phyloP scores from a whole-genome alignment of 2,797 vertebrate species.

The Siniperca undulata region DNA sequence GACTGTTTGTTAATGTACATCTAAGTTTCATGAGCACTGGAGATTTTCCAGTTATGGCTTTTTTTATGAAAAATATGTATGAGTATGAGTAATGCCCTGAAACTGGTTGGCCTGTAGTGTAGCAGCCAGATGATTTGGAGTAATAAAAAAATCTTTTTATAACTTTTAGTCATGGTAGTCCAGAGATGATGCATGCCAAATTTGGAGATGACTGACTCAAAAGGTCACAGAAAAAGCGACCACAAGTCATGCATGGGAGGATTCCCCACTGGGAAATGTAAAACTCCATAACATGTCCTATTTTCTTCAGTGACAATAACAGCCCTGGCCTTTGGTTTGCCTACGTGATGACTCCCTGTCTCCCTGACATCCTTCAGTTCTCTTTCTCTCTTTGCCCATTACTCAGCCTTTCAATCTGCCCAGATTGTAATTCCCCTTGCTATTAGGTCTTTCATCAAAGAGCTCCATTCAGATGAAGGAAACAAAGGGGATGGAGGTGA shows the following conservation, averaged over 20 bases:
- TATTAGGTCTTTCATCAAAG: slow-evolving; percentile 83
- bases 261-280: slow-evolving; percentile 31
- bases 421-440: slow-evolving; percentile 70
- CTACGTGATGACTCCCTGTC: slow-evolving; percentile 40
- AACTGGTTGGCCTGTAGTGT: background rate
- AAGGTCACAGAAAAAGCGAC: slow-evolving; percentile 19
- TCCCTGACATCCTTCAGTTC: slow-evolving; percentile 40
- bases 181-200: slow-evolving; percentile 18
- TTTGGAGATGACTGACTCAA: slow-evolving; percentile 32
- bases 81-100: background rate
- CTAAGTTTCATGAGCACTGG: background rate
- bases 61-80: background rate
- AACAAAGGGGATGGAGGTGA: slow-evolving; percentile 87
- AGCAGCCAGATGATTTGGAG: slow-evolving; percentile 12
- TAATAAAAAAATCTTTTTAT: slow-evolving; percentile 3
- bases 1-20: background rate
- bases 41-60: background rate
- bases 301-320: slow-evolving; percentile 43
- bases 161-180: slow-evolving; percentile 8
- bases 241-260: background rate
- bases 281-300: slow-evolving; percentile 26
- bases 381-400: slow-evolving; percentile 34
- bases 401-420: slow-evolving; percentile 56
- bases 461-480: slow-evolving; percentile 79
- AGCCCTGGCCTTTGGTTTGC: slow-evolving; percentile 32